A percentile compares a stretch with the other conserved stretches of the same genome.
These are phyloP conservation scores for Ptiloglossa arizonensis DNA, from an alignment of 1,140 invertebrate species.

Conservation along the genomic window DNA sequence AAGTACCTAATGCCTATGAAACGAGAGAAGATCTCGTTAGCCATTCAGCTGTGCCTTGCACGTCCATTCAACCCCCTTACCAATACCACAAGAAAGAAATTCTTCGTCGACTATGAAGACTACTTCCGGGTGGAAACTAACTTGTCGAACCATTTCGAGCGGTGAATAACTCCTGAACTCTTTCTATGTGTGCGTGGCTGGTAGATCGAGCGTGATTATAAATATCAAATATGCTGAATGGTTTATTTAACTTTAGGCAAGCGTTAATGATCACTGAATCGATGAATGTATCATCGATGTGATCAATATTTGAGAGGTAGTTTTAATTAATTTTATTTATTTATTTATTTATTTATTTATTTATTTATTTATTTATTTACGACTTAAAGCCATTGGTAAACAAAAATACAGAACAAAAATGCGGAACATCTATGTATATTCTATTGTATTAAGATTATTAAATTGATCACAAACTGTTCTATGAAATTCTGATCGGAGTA, in stretches of 20 bases:
- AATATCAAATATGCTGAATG: background rate
- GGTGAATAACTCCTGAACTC: constrained; percentile 27
- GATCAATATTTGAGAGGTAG: too few relatives aligned
- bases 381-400: too few relatives aligned
- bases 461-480: too few relatives aligned
- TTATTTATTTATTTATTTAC: too few relatives aligned
- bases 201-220: background rate
- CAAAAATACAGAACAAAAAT: too few relatives aligned
- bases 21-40: constrained; percentile 69
- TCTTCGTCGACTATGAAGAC: constrained; percentile 52
- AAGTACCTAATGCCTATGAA: constrained; percentile 62
- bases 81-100: constrained; percentile 48
- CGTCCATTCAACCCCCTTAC: constrained; percentile 68
- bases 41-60: constrained; percentile 63
- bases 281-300: too few relatives aligned
- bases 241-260: background rate
- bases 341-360: too few relatives aligned
- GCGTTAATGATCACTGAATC: too few relatives aligned
- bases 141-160: constrained; percentile 63
- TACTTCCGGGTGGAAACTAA: constrained; percentile 70
- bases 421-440: too few relatives aligned
- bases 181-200: background rate
- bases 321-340: too few relatives aligned
- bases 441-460: too few relatives aligned
- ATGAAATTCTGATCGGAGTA: too few relatives aligned